phyloP scores from a whole-genome alignment of 92 coral and sea anemone genomes.

The Muricea muricata region DNA sequence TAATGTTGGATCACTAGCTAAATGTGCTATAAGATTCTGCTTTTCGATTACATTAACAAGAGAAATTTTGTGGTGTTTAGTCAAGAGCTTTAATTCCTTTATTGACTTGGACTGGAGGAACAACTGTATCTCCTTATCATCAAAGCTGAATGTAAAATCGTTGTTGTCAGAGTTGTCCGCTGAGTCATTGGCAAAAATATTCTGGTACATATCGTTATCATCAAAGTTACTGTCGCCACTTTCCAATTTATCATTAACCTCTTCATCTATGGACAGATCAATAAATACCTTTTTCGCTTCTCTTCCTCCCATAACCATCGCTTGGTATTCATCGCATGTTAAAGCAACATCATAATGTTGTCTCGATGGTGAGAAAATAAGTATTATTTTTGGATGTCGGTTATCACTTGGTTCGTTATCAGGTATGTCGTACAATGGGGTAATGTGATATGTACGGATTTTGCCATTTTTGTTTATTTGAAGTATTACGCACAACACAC shows the following conservation, averaged over 20 bases:
- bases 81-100: not conserved
- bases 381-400: not conserved
- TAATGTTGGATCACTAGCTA: not conserved
- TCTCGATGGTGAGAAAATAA: not conserved
- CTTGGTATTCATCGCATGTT: not conserved
- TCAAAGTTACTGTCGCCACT: too few relatives aligned
- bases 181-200: not conserved
- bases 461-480: not conserved
- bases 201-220: not conserved
- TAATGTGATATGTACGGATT: conserved; percentile 1
- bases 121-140: not conserved
- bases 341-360: conserved; percentile 3
- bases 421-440: not conserved
- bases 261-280: conserved; percentile 1
- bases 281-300: not conserved
- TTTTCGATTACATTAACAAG: not conserved
- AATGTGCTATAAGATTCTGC: not conserved
- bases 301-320: not conserved
- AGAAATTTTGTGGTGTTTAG: not conserved
- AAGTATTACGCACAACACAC: conserved; percentile 4
- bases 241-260: not conserved
- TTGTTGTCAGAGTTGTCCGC: not conserved
- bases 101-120: not conserved
- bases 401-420: not conserved
- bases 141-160: not conserved